Base-by-base conservation (phyloP, 2,113 vertebrate species). In the Hemicordylus capensis region DNA sequence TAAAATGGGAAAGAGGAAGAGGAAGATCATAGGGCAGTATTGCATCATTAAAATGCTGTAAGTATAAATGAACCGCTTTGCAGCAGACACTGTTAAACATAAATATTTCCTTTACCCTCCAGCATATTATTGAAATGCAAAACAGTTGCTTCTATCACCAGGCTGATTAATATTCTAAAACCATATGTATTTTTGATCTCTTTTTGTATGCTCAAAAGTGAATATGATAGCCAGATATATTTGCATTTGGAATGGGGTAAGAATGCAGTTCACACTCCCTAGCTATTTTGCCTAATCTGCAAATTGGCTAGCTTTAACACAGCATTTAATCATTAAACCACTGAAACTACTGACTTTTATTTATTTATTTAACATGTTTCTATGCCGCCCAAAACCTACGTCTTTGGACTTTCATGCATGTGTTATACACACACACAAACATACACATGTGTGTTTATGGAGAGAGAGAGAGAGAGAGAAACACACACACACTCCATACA, bases 191-290 rank as follows among this genome's bases (percentile, higher is more conserved):
- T 76, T 44, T 80, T 85, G 73, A 83, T 89, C 89, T 92, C 0
- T 1, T 85, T 87, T 39, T 63, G 37, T 26, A 0, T 64, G 69
- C 44, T 87, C 86, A n/a, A 66, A 51, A 66, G 64, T 63, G 24
- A 63, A 84, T 85, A 26, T 87, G 77, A 83, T 85, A 86, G 81
- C 61, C 51, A 48, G 61, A 48, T 80, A 19, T 59, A 84, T 86
- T 89, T 88, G 80, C 78, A 88, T 93, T 89, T 87, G 3, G 48
- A 89, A 51, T 42, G 4, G 22, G 46, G 85, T 83, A 78, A 20
- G 51, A 80, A 26, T 58, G 48, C n/a, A 81, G 44, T 80, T 89
- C 73, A 87, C 74, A 82, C 46, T 66, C 76, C 51, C 2, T 66
- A 82, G 39, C 12, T 72, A 8, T 58, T 81, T 74, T 87, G 80